Base-by-base conservation (phyloP, 2,888 invertebrate species). In the Stenurella melanura region DNA sequence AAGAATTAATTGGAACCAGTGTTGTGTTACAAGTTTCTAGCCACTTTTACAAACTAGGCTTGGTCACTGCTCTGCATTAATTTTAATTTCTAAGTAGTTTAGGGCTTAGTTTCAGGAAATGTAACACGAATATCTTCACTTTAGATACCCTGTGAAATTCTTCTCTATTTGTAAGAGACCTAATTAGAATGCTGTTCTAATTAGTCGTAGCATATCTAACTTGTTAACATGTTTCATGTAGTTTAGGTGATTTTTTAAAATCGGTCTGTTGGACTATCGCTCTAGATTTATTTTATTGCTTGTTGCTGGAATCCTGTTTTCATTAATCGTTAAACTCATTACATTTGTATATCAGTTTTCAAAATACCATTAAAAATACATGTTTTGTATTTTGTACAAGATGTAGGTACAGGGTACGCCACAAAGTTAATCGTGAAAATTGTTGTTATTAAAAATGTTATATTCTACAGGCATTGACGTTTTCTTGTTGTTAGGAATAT, bases 1-100 rank as follows among this genome's bases (percentile, higher is more conserved):
- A 26, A 64, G 82, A 83, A 85, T 87, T 87, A 87, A 87, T 87
- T 86, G 85, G 81, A 82, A 84, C 80, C 81, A 81, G 79, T 80
- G 83, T 83, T 84, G 83, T 81, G 81, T 83, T 83, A 81, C 82
- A 77, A 80, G 80, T 81, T 75, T 66, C 56, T 19, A 18, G 64
- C 34, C 42, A 56, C 56, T 17, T 30, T 42, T 72, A 30, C 19
- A 64, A 30, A 63, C 19, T 42, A 58, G 66, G 68, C 68, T 57
- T 58, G 68, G 68, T 19, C 54, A 18, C 17, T 58, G 68, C 38
- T 54, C 50, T 30, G 61, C 72, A 63, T 72, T 60, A 63, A 72
- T 72, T 72, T 72, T 54, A 63, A 72, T 72, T 72, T 72, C 12
- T 72, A 72, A 72, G 72, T 72, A 63, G 63, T n/a, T 38, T 9